These are phyloP conservation scores for Cephus pulcher DNA, from an alignment of 2,888 invertebrate genomes.

Conservation along the genomic window DNA sequence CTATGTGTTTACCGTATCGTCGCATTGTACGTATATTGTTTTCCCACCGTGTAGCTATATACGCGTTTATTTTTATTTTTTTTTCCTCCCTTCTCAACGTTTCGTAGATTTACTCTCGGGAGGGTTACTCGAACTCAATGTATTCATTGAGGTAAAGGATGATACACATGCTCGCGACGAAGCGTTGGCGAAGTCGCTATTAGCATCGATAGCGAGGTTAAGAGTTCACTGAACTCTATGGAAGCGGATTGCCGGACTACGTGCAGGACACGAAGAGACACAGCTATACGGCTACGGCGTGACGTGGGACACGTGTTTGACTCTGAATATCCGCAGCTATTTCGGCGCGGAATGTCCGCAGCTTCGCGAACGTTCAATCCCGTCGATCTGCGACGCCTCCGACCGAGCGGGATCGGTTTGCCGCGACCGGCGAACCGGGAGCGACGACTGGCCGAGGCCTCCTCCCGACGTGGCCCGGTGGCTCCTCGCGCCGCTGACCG, in stretches of 20 bases:
- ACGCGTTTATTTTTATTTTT: no score
- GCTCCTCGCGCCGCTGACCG: conserved; percentile 54
- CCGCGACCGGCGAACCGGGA: background rate
- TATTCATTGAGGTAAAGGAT: background rate
- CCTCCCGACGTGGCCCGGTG: background rate
- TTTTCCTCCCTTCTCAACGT: background rate
- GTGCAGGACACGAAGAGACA: background rate
- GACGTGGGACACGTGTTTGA: background rate
- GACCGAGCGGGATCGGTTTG: background rate
- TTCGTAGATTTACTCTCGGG: background rate
- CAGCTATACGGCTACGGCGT: background rate
- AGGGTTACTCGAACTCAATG: background rate
- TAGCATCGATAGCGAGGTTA: conserved; percentile 63
- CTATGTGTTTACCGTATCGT: background rate
- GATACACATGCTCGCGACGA: conserved; percentile 6
- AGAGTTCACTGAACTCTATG: conserved; percentile 26
- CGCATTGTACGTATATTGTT: background rate
- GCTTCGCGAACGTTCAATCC: background rate
- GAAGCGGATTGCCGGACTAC: background rate
- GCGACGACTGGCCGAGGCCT: background rate
- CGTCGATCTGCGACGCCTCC: background rate
- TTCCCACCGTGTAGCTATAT: no score
- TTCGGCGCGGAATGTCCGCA: background rate
- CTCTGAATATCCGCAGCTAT: background rate
- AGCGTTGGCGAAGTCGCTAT: conserved; percentile 52